Evolutionary conservation across 2,113 vertebrate species (phyloP).

Genomic region (Phylloscopus trochiloides): DNA sequence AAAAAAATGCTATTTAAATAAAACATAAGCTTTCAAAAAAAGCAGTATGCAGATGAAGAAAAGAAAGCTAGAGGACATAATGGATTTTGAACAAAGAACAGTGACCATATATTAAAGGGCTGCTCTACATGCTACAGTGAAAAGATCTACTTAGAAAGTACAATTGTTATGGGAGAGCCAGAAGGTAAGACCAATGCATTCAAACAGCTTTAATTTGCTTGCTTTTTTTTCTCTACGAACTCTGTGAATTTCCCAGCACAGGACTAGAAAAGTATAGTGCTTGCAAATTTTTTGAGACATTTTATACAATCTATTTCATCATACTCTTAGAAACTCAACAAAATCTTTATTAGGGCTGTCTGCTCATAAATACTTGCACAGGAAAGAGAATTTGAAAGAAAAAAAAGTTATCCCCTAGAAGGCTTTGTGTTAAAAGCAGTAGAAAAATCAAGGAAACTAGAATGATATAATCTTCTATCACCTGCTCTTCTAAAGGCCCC

Average conservation of each 20-base stretch:
- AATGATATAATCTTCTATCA: not conserved
- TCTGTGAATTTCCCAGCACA: not conserved
- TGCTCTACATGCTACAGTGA: not conserved
- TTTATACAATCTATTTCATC: not conserved
- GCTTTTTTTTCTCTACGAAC: not conserved
- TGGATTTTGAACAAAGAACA: not conserved
- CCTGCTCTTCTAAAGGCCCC: not conserved
- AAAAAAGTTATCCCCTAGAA: not conserved
- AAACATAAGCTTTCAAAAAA: not conserved
- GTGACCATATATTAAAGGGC: not conserved
- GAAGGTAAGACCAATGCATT: not conserved
- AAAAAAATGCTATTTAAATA: not conserved
- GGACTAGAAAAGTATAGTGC: not conserved
- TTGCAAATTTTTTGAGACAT: not conserved
- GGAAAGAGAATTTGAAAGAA: not conserved
- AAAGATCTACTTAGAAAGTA: not conserved
- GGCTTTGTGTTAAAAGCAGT: not conserved
- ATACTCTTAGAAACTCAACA: not conserved
- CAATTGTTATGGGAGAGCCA: not conserved
- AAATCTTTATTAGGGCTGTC: not conserved
- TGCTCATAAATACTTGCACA: not conserved
- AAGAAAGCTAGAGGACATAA: not conserved
- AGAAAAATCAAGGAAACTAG: not conserved
- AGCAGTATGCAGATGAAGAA: not conserved
- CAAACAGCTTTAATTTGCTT: not conserved